Base-by-base conservation (phyloP, 2,113 vertebrate species). In the Acrocephalus kingi region DNA sequence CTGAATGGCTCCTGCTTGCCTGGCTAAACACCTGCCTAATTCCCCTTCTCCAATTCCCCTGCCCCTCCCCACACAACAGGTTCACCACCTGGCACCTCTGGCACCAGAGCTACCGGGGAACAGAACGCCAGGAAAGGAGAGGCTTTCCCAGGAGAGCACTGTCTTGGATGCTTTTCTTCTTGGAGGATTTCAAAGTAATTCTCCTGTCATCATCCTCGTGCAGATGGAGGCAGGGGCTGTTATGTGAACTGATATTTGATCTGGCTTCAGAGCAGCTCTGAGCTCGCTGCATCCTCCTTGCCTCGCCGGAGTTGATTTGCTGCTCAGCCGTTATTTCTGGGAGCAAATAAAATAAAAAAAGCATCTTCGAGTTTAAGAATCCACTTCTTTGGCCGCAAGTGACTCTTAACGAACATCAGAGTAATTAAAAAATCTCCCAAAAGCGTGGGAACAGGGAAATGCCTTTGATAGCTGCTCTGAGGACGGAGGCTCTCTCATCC, bases 401-500 rank as follows among this genome's bases (percentile, higher is more conserved):
- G 11, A 81, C 90, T 94, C 88, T 84, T 92, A 84, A 95, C 23
- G 49, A 91, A 90, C 85, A 94, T 68, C 89, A 82, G 94, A 69
- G 92, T 94, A 96, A 96, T 97, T 97, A 96, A 94, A 93, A 88
- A 86, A 37, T 33, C 87, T 84, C 92, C 94, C 85, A 48, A 75
- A 93, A 90, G 68, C 85, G 11, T 2, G 7, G 87, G 90, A 77
- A 51, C 31, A 35, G 68, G 75, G 72, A 90, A 71, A 61, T 46
- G 92, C 61, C 90, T 97, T 95, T 97, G 93, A 96, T 90, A 89
- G 68, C 64, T 93, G 88, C 90, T 95, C 79, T 68, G 83, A 84
- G 85, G 84, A 59, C 0, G 3, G 88, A 72, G 5, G 79, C 73
- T 71, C 68, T 95, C 95, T 95, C 94, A 94, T 97, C 83, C 88